Conservation (phyloP, 1,140 invertebrate genomes). For the Tetramorium parvispinum region DNA sequence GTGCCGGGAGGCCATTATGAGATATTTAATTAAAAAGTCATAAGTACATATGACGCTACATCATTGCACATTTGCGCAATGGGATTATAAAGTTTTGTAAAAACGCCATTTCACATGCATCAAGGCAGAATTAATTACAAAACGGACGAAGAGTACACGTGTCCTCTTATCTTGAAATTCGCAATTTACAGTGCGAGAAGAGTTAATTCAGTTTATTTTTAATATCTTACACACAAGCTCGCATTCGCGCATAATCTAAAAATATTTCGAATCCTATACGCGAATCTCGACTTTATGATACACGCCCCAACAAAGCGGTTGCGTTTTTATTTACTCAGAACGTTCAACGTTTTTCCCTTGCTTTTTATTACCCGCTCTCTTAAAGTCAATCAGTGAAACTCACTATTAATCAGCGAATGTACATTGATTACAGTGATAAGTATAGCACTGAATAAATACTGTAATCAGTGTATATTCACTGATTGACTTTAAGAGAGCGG, state of each 20-base stretch:
- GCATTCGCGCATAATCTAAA: slow-evolving; percentile 42
- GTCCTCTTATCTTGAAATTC: slow-evolving; percentile 46
- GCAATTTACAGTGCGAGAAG: slow-evolving; percentile 51
- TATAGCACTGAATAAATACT: too few species aligned
- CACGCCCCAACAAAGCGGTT: slow-evolving; percentile 63
- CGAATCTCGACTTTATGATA: slow-evolving; percentile 37
- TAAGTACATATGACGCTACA: not conserved
- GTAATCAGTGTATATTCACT: too few species aligned
- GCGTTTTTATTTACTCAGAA: slow-evolving; percentile 64
- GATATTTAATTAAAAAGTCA: slow-evolving; percentile 65
- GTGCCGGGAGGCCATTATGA: slow-evolving; percentile 28
- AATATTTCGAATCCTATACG: slow-evolving; percentile 48
- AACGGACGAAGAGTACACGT: slow-evolving; percentile 9
- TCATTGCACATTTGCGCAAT: slow-evolving; percentile 33
- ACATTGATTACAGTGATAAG: too few species aligned
- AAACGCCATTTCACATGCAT: slow-evolving; percentile 29
- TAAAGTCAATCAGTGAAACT: too few species aligned
- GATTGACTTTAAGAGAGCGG: too few species aligned
- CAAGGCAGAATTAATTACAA: slow-evolving; percentile 47
- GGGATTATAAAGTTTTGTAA: slow-evolving; percentile 45
- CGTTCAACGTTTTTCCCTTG: slow-evolving; percentile 37
- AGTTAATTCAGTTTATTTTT: slow-evolving; percentile 46
- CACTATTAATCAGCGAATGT: too few species aligned
- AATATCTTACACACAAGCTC: slow-evolving; percentile 25
- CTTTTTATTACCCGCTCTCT: slow-evolving; percentile 59